Percentiles rank a stretch among this genome's conserved stretches.
Conservation (phyloP, 53 echinoderm and acorn worm species). For the Astropecten irregularis region DNA sequence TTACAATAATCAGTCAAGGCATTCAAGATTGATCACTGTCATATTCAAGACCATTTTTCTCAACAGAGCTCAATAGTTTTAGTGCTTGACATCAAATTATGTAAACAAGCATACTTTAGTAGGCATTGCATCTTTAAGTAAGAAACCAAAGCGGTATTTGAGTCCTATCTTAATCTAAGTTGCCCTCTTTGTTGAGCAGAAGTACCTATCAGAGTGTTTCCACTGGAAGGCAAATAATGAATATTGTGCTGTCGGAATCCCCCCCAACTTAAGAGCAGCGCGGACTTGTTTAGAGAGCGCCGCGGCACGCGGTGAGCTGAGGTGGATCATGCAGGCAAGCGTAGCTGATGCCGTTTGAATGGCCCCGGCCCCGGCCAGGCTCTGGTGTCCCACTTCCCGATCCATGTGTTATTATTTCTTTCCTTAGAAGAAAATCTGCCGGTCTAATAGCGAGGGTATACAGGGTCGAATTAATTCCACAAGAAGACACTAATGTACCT, state of each 20-base stretch:
- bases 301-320: neutral
- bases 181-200: neutral
- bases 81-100: too few species aligned
- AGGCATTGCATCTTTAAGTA: too few species aligned
- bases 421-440: too few species aligned
- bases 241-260: neutral
- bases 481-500: conserved; percentile 48
- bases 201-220: neutral
- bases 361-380: neutral
- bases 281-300: conserved; percentile 21
- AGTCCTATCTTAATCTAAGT: too few species aligned
- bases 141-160: too few species aligned
- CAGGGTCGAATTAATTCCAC: conserved; percentile 26
- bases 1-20: too few species aligned
- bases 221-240: neutral
- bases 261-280: neutral
- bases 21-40: too few species aligned
- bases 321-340: conserved; percentile 12
- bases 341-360: conserved; percentile 21
- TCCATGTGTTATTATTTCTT: too few species aligned
- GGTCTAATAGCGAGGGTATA: conserved; percentile 35
- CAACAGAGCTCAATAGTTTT: too few species aligned
- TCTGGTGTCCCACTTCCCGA: too few species aligned
- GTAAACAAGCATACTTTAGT: too few species aligned
- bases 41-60: too few species aligned